A percentile compares a stretch with the other conserved stretches of the same genome.
Evolutionary conservation across 1,140 invertebrate genomes (phyloP).

Genomic region (Drosophila melanogaster): DNA sequence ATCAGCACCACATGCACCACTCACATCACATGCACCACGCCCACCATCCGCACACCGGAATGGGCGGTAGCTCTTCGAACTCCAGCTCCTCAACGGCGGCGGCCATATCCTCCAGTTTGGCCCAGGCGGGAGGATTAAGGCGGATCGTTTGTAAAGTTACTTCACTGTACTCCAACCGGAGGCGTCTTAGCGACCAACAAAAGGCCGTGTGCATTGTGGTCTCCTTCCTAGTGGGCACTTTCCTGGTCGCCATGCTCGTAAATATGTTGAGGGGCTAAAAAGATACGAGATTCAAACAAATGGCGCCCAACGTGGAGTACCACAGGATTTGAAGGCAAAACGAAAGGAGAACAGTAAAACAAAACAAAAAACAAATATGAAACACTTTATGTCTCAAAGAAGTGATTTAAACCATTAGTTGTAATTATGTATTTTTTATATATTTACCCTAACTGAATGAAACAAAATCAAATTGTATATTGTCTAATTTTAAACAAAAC

Average conservation of each 20-base stretch:
- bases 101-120: conserved; percentile 30
- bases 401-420: conserved; percentile 69
- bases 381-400: conserved; percentile 73
- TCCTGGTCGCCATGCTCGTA: conserved; percentile 78
- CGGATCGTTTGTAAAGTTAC: conserved; percentile 64
- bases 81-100: conserved; percentile 23
- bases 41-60: conserved; percentile 52
- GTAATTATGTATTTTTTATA: conserved; percentile 77
- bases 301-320: not conserved
- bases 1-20: conserved; percentile 70
- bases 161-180: conserved; percentile 73
- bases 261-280: conserved; percentile 69
- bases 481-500: conserved; percentile 59
- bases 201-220: conserved; percentile 82
- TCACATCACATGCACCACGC: conserved; percentile 73
- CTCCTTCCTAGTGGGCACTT: conserved; percentile 79
- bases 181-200: conserved; percentile 78
- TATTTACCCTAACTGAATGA: conserved; percentile 47
- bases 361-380: conserved; percentile 2
- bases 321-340: conserved; percentile 4
- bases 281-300: not conserved
- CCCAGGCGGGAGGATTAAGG: conserved; percentile 47
- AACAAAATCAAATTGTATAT: conserved; percentile 53
- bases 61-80: conserved; percentile 19
- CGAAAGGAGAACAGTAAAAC: conserved; percentile 7